A percentile compares a stretch with the other conserved stretches of the same genome.
These are phyloP conservation scores for Alectura lathami DNA, from an alignment of 2,113 vertebrate genomes.

Conservation along the genomic window DNA sequence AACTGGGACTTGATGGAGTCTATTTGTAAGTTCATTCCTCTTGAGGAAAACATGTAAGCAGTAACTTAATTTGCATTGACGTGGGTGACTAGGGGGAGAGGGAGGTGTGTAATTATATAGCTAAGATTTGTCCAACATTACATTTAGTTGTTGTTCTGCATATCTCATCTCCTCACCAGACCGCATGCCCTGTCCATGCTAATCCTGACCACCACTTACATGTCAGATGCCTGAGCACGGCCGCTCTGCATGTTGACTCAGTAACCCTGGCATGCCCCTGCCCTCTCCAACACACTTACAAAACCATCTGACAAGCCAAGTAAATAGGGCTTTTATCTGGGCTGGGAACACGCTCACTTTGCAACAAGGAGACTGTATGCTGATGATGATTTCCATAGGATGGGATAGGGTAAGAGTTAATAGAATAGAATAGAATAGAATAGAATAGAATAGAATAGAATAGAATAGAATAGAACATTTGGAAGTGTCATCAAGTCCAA, in stretches of 20 bases:
- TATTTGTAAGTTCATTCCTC: background rate
- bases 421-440: no score
- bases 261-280: background rate
- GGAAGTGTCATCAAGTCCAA: background rate
- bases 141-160: background rate
- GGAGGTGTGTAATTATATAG: background rate
- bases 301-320: conserved; percentile 4
- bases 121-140: background rate
- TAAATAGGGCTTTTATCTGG: background rate
- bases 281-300: background rate
- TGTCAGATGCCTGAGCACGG: background rate
- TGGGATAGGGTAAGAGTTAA: background rate
- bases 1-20: background rate
- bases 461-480: background rate
- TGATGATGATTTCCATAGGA: background rate
- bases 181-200: background rate
- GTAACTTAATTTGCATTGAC: background rate
- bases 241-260: background rate
- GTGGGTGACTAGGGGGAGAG: background rate
- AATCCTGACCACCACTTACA: background rate
- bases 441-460: no score
- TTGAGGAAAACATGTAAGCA: background rate
- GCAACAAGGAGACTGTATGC: background rate
- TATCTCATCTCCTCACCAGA: background rate
- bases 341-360: background rate